Evolutionary conservation across 2,113 vertebrate species (phyloP).

Genomic region (Dasyornis broadbenti): DNA sequence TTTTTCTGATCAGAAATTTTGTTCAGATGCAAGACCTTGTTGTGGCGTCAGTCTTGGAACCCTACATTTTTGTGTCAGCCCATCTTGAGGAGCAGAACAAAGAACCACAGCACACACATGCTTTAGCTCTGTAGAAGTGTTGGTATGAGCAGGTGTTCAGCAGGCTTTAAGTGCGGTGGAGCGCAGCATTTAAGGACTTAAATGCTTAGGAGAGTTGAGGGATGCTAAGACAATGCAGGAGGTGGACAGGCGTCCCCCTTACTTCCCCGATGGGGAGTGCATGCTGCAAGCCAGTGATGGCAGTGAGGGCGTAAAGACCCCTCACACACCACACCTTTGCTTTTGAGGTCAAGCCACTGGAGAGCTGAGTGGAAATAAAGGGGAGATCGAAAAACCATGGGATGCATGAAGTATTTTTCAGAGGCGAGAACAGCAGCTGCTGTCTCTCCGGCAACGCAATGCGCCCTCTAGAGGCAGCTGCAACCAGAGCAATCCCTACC

Average conservation of each 20-base stretch:
- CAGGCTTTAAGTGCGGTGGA: background rate
- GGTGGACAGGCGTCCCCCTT: background rate
- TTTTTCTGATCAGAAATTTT: background rate
- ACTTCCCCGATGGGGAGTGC: fast-evolving
- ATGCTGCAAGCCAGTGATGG: fast-evolving
- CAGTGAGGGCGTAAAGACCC: background rate
- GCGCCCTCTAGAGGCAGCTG: constrained; percentile 57
- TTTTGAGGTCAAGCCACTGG: background rate
- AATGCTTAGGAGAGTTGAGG: background rate
- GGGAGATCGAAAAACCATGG: background rate
- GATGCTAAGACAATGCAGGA: background rate
- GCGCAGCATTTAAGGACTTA: background rate
- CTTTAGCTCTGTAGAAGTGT: fast-evolving
- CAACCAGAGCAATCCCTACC: background rate
- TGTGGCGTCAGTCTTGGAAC: background rate
- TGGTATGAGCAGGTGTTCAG: fast-evolving
- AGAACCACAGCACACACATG: fast-evolving
- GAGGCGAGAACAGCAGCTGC: background rate
- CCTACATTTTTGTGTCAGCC: background rate
- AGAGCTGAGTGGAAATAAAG: background rate
- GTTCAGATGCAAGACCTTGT: background rate
- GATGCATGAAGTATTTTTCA: background rate
- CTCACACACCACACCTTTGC: background rate
- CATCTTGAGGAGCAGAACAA: background rate
- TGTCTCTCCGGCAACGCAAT: background rate